A percentile compares a stretch with the other conserved stretches of the same genome.
phyloP scores from a whole-genome alignment of 2,113 vertebrate species.

The Otis tarda region DNA sequence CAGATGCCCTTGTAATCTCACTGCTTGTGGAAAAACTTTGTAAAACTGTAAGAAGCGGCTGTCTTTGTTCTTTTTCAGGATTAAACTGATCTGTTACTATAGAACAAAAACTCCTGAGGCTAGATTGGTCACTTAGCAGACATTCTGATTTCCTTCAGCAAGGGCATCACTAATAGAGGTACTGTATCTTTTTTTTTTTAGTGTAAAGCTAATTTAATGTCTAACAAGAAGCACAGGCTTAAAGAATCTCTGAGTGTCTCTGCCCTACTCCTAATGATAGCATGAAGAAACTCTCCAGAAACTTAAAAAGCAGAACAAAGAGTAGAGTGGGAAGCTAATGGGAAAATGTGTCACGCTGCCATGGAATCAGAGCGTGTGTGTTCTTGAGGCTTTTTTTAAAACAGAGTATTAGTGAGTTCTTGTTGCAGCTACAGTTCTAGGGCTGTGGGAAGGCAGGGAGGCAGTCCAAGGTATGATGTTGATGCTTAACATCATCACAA shows the following conservation, averaged over 20 bases:
- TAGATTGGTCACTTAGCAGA: neutral
- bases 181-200: neutral
- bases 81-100: neutral
- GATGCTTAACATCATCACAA: neutral
- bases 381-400: neutral
- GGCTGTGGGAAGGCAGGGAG: neutral
- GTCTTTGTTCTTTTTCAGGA: neutral
- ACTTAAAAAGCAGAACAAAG: constrained; percentile 58
- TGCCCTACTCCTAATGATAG: neutral
- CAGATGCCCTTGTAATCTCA: neutral
- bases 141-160: neutral
- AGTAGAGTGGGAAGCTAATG: constrained; percentile 50
- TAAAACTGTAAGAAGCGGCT: neutral
- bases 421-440: neutral
- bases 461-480: neutral
- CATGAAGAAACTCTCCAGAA: constrained; percentile 8
- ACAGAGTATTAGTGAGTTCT: neutral
- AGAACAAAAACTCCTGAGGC: neutral
- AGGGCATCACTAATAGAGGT: neutral
- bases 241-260: constrained; percentile 4
- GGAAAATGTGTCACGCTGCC: constrained; percentile 52
- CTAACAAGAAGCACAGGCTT: neutral
- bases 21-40: neutral
- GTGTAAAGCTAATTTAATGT: neutral
- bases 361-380: neutral